These are phyloP conservation scores for Lynx canadensis DNA, from an alignment of 2,113 vertebrate species.

Conservation along the genomic window DNA sequence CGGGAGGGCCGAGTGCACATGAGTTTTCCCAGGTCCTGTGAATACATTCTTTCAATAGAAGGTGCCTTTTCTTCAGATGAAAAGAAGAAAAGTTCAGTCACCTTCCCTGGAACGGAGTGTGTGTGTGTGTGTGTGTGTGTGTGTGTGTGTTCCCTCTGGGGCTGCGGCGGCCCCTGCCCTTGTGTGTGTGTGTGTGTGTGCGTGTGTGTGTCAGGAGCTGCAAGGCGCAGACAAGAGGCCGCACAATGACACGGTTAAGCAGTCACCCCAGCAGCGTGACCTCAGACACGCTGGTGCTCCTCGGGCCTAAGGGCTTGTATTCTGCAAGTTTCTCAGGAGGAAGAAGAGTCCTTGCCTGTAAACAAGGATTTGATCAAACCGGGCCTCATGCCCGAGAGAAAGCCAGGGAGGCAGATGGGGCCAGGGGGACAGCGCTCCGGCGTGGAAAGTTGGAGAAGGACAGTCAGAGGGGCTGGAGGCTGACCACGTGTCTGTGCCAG, in stretches of 20 bases:
- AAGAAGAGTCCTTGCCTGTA: background rate
- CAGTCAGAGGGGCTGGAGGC: background rate
- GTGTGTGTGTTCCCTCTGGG: background rate
- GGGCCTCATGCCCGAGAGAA: background rate
- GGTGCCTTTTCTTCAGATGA: conserved; percentile 75
- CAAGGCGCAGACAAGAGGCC: rapidly evolving
- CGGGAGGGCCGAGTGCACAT: conserved; percentile 3
- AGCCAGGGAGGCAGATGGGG: background rate
- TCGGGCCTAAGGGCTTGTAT: background rate
- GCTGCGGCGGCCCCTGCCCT: background rate
- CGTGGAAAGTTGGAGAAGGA: background rate
- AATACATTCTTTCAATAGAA: conserved; percentile 71
- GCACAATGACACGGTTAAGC: background rate
- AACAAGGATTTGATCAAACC: background rate
- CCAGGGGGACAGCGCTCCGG: background rate
- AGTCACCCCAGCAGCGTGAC: background rate
- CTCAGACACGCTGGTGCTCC: background rate
- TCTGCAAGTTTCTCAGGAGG: background rate
- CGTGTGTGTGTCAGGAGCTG: background rate
- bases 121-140: conserved; percentile 35
- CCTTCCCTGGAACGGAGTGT: conserved; percentile 13
- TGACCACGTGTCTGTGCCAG: background rate
- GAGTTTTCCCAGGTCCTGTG: conserved; percentile 74
- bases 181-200: conserved; percentile 39
- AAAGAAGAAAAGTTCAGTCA: conserved; percentile 71